Evolutionary conservation across 2,113 vertebrate genomes (phyloP), one percentile per base, ranked within the genome.

Genomic region (Delphinus delphis): DNA sequence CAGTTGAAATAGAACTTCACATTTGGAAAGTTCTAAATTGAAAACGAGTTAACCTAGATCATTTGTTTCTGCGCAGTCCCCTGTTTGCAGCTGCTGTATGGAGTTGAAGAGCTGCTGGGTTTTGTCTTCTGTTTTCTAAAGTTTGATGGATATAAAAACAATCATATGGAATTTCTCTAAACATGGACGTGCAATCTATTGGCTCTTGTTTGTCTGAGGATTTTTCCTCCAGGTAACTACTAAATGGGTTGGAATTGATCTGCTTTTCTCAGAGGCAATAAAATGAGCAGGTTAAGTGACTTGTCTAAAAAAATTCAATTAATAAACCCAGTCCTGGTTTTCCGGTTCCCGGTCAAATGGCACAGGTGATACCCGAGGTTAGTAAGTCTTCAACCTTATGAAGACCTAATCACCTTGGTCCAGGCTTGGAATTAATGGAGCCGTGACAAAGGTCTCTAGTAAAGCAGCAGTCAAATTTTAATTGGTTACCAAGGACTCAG

Each of bases 361-460:
- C 44, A 14, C 20, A 65, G 67, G 15, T 55, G 55, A 41, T 3
- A 38, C 2, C 26, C 47, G 38, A 77, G 14, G 17, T 36, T 26
- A 10, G 15, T 8, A 38, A 41, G 1, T 13, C 50, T 85, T 71
- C 14, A 31, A 31, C 44, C 18, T 71, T 74, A 1, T 26, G 20
- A 65, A 36, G 63, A n/a, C 23, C 38, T 67, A 14, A 31, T 81
- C 38, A 79, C 8, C 44, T 44, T 36, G 31, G 63, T 73, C 36
- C 21, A n/a, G 28, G 31, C 18, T 67, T 38, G 13, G 38, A 55
- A 62, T 38, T 63, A 36, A 53, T 33, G 15, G n/a, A 70, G 9
- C 20, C 0, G 0, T 17, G 31, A 58, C 3, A 1, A 68, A 47
- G 65, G 74, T 50, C 33, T 15, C 28, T 4, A 3, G 3, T 9